These are phyloP conservation scores for Notothenia rossii DNA, from an alignment of 2,113 vertebrate genomes.

Conservation along the genomic window DNA sequence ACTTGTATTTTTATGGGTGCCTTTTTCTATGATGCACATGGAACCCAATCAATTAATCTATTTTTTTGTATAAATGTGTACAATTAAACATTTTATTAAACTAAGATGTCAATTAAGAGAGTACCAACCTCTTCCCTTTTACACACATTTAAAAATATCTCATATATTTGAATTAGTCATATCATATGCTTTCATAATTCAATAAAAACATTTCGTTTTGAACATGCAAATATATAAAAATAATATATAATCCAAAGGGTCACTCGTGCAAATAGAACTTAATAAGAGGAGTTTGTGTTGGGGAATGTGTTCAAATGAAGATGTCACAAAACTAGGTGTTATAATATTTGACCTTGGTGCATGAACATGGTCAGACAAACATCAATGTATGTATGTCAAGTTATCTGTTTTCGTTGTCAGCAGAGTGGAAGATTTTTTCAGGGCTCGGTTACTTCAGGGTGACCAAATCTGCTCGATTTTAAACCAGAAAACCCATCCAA, in stretches of 20 bases:
- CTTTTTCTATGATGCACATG: conserved; percentile 19
- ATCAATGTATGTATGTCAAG: neutral
- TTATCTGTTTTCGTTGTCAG: neutral
- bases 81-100: conserved; percentile 47
- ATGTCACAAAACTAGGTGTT: neutral
- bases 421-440: conserved; percentile 1
- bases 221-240: neutral
- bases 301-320: conserved; percentile 8
- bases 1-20: conserved; percentile 16
- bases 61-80: neutral
- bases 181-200: no score
- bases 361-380: neutral
- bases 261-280: neutral
- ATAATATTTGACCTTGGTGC: neutral
- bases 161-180: no score
- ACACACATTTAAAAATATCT: no score
- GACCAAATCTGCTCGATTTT: no score
- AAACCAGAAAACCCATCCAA: no score
- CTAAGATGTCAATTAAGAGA: neutral
- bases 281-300: neutral
- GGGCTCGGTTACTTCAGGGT: neutral
- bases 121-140: neutral
- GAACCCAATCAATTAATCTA: neutral
- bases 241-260: neutral
- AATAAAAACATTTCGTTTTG: neutral